phyloP scores from a whole-genome alignment of 1,140 invertebrate species.

The Papilio polyxenes region DNA sequence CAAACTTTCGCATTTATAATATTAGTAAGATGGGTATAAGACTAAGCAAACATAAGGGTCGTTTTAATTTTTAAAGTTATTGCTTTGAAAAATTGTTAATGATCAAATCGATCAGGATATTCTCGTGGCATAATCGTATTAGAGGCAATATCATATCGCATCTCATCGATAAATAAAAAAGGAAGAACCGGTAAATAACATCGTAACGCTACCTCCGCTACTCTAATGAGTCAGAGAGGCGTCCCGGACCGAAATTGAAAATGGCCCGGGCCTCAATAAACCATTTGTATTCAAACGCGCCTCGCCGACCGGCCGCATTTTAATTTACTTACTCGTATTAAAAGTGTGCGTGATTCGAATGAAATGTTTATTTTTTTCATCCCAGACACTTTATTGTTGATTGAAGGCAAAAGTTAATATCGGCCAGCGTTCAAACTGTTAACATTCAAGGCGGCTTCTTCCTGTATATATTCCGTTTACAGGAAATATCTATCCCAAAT shows the following conservation, averaged over 20 bases:
- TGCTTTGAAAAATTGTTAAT: background rate
- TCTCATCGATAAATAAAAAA: conserved; percentile 64
- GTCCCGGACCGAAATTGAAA: conserved; percentile 65
- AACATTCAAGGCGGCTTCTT: conserved; percentile 53
- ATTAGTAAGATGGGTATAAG: too few species aligned
- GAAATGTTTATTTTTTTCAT: conserved; percentile 55
- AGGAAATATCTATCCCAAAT: conserved; percentile 23
- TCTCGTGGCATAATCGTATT: conserved; percentile 52
- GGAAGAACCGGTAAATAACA: conserved; percentile 62
- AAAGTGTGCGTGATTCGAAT: conserved; percentile 78
- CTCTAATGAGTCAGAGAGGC: conserved; percentile 66
- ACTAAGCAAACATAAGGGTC: background rate
- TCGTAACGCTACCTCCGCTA: conserved; percentile 46
- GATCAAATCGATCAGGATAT: conserved; percentile 3
- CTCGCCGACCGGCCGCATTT: conserved; percentile 68
- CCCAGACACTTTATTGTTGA: conserved; percentile 72
- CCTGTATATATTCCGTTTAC: conserved; percentile 46
- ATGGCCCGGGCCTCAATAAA: conserved; percentile 61
- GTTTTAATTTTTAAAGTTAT: too few species aligned
- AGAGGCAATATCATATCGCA: conserved; percentile 52
- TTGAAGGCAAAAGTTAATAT: conserved; percentile 66
- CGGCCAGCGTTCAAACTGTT: conserved; percentile 54
- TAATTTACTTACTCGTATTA: conserved; percentile 80
- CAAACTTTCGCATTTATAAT: too few species aligned
- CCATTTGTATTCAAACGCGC: conserved; percentile 78